Conservation (phyloP, 1,140 invertebrate genomes). For the Charaxes varanes region DNA sequence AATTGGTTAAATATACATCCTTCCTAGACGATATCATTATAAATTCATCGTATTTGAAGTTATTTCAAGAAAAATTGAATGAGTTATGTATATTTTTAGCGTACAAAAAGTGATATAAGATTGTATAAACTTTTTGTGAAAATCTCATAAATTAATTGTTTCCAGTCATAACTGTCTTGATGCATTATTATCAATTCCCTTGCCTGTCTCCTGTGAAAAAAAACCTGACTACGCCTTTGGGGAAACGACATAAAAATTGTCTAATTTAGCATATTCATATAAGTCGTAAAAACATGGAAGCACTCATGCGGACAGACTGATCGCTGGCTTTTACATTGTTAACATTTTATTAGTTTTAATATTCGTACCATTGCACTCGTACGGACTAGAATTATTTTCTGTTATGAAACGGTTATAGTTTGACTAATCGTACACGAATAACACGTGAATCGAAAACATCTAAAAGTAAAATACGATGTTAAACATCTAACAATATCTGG, state of each 20-base stretch:
- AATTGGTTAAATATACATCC: too few species aligned
- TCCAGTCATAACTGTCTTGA: too few species aligned
- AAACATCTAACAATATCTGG: constrained; percentile 25
- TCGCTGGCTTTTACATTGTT: constrained; percentile 41
- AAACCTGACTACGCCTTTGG: neutral
- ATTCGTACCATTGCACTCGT: constrained; percentile 16
- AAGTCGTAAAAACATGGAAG: constrained; percentile 69
- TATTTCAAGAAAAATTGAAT: too few species aligned
- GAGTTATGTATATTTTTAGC: too few species aligned
- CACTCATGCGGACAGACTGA: constrained; percentile 69
- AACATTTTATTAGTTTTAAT: constrained; percentile 8
- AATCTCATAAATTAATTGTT: too few species aligned
- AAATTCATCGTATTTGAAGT: too few species aligned
- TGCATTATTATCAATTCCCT: too few species aligned
- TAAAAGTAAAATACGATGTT: constrained; percentile 24
- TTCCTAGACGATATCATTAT: too few species aligned
- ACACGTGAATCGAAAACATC: constrained; percentile 14
- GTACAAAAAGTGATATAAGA: too few species aligned
- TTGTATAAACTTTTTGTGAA: too few species aligned
- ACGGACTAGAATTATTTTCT: constrained; percentile 22
- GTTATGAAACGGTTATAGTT: constrained; percentile 24
- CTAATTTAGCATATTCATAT: constrained; percentile 54
- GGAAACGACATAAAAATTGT: constrained; percentile 44
- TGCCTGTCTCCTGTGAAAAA: too few species aligned
- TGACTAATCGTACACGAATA: constrained; percentile 15